A percentile compares a stretch with the other conserved stretches of the same genome.
phyloP scores from a whole-genome alignment of 2,113 vertebrate species.

The Solenodon paradoxus region DNA sequence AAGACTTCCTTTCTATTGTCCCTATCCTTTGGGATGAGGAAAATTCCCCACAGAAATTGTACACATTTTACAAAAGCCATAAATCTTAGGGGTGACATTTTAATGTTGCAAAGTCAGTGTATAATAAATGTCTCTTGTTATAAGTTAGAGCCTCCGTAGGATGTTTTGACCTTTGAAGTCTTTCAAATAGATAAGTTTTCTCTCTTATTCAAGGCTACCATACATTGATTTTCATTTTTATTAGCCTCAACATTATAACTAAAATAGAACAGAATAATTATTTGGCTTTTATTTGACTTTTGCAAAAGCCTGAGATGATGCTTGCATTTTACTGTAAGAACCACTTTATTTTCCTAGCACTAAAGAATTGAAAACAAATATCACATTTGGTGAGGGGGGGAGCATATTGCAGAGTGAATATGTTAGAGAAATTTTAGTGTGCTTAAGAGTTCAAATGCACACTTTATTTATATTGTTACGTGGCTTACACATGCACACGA shows the following conservation, averaged over 20 bases:
- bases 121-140: constrained; percentile 72
- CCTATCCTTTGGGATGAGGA: constrained; percentile 76
- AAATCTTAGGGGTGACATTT: constrained; percentile 63
- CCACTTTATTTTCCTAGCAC: background rate
- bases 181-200: constrained; percentile 54
- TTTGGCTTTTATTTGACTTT: constrained; percentile 33
- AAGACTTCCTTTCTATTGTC: constrained; percentile 81
- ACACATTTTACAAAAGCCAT: constrained; percentile 75
- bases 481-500: background rate
- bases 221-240: constrained; percentile 55
- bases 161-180: constrained; percentile 73
- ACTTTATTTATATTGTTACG: background rate
- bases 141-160: constrained; percentile 70
- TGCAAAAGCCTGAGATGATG: constrained; percentile 58
- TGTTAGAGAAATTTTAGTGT: background rate
- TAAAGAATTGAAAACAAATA: constrained; percentile 25
- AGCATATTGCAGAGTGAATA: background rate
- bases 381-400: background rate
- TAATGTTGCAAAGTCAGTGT: constrained; percentile 60
- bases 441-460: background rate
- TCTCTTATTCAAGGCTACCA: constrained; percentile 58
- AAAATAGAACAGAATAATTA: constrained; percentile 48
- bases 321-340: background rate
- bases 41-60: constrained; percentile 80
- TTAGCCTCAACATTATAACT: constrained; percentile 1